Evolutionary conservation across 2,113 vertebrate genomes (phyloP).

Genomic region (Anas platyrhynchos): DNA sequence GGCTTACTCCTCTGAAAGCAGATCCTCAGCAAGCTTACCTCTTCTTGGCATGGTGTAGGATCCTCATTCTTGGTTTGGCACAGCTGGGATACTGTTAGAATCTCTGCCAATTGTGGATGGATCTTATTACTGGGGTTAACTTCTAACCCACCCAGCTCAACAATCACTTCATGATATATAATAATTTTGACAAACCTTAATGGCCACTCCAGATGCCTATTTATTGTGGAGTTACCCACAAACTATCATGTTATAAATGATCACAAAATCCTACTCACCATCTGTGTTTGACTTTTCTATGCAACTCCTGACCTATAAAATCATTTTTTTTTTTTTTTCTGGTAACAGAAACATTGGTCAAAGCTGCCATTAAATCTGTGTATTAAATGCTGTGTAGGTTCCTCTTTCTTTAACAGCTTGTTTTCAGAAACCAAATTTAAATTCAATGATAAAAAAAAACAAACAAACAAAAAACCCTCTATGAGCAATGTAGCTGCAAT

Average conservation of each 20-base stretch:
- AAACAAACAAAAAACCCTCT: not conserved
- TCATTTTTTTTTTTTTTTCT: not conserved
- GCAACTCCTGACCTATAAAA: not conserved
- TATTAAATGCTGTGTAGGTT: not conserved
- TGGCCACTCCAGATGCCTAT: conserved; percentile 23
- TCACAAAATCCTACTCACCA: not conserved
- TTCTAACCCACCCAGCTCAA: conserved; percentile 11
- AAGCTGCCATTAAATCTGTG: not conserved
- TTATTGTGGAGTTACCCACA: conserved; percentile 40
- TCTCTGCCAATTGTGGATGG: conserved; percentile 25
- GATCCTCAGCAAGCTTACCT: not conserved
- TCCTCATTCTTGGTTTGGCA: conserved; percentile 20
- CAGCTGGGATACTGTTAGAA: not conserved
- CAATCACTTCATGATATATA: conserved; percentile 5
- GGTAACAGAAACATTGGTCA: not conserved
- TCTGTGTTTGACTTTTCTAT: not conserved
- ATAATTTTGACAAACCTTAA: conserved; percentile 47
- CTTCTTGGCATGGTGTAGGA: not conserved
- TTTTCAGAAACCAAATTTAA: not conserved
- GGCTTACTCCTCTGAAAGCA: not conserved
- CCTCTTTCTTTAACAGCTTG: not conserved
- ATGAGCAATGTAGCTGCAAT: not conserved
- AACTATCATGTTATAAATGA: conserved; percentile 8
- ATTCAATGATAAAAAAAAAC: not conserved
- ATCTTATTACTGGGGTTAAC: conserved; percentile 46